phyloP scores from a whole-genome alignment of 2,888 invertebrate species.

The Heliconius hortense region DNA sequence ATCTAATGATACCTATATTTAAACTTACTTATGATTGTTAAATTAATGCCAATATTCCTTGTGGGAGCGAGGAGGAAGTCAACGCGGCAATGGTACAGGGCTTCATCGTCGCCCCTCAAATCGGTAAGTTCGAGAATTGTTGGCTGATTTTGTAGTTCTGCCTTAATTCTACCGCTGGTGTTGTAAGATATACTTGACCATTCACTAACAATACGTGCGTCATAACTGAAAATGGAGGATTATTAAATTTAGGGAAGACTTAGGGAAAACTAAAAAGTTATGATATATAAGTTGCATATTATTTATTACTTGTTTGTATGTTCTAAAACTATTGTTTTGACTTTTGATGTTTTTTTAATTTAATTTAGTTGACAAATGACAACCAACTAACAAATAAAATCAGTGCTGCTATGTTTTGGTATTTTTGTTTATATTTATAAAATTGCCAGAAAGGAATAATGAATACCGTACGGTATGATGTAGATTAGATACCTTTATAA shows the following conservation, averaged over 20 bases:
- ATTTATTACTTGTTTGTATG: neutral
- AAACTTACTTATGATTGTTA: conserved; percentile 64
- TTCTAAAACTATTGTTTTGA: neutral
- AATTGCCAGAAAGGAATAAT: too few species aligned
- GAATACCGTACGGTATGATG: too few species aligned
- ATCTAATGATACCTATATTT: neutral
- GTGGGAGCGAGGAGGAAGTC: conserved; percentile 82
- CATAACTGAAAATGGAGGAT: conserved; percentile 59
- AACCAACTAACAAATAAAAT: too few species aligned
- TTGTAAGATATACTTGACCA: conserved; percentile 72
- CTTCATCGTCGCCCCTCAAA: conserved; percentile 69
- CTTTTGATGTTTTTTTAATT: neutral
- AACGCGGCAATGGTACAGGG: conserved; percentile 82
- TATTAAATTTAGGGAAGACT: too few species aligned
- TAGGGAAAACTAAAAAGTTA: neutral
- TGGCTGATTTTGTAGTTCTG: conserved; percentile 59
- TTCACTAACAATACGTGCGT: conserved; percentile 63
- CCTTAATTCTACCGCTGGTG: conserved; percentile 57
- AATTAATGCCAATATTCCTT: conserved; percentile 79
- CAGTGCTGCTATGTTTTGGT: too few species aligned
- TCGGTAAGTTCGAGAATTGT: conserved; percentile 60
- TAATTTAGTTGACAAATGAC: neutral
- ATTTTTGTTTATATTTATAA: too few species aligned
- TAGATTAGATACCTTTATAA: too few species aligned
- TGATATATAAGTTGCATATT: neutral